These are phyloP conservation scores for Araneus ventricosus DNA, from an alignment of 1,140 invertebrate species.

Conservation along the genomic window DNA sequence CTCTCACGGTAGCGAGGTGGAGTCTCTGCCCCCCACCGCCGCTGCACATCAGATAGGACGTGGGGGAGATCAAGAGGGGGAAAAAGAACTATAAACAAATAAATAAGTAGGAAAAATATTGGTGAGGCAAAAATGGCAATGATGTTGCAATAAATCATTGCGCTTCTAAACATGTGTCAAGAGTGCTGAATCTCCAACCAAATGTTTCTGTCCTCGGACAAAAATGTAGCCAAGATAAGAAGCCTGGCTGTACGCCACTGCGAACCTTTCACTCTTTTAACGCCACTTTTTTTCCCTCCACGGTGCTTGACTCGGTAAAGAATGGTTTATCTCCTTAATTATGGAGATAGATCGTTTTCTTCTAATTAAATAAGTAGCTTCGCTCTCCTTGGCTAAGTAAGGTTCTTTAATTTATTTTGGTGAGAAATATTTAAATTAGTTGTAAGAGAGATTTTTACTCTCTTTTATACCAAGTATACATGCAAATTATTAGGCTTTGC, in stretches of 20 bases:
- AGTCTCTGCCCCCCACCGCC: not conserved
- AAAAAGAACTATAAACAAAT: constrained; percentile 68
- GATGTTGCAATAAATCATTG: constrained; percentile 74
- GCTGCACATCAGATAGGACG: not conserved
- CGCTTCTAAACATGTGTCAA: constrained; percentile 68
- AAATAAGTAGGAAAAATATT: constrained; percentile 65
- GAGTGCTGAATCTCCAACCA: constrained; percentile 28
- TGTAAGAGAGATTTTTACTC: constrained; percentile 2
- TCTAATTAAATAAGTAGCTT: constrained; percentile 66
- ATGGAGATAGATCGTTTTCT: constrained; percentile 65
- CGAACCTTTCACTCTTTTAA: not conserved
- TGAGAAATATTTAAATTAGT: constrained; percentile 70
- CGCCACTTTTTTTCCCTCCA: not conserved
- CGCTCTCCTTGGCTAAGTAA: no score
- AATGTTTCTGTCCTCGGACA: constrained; percentile 18
- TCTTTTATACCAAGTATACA: constrained; percentile 3
- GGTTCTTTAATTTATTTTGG: constrained; percentile 57
- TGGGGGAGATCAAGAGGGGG: not conserved
- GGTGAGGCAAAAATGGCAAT: constrained; percentile 71
- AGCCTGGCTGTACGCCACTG: not conserved
- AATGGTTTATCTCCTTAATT: constrained; percentile 68
- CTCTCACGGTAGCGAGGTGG: constrained; percentile 67
- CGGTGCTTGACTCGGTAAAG: constrained; percentile 5
- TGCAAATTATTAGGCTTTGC: constrained; percentile 7
- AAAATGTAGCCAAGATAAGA: constrained; percentile 23